Evolutionary conservation across 92 coral and sea anemone species (phyloP), one percentile per base, ranked within the genome.

Genomic region (Siderastrea radians): DNA sequence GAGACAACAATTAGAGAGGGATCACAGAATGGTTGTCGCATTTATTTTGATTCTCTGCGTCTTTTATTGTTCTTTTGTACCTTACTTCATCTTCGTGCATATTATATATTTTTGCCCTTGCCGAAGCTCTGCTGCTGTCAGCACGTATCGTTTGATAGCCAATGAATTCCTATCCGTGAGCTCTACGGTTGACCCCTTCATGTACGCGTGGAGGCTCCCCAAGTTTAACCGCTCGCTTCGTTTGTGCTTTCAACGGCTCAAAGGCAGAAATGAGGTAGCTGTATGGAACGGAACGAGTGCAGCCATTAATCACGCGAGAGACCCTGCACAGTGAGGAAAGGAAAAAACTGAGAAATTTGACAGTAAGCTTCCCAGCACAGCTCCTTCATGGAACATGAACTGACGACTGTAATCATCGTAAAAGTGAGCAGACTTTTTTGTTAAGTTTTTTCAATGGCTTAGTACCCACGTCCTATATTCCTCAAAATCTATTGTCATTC

Each of bases 161-260:
- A 84, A 84, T 52, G 87, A 84, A 49, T 84, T 84, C 50, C 71
- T 84, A 6, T 60, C 87, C 3, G 43, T 84, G 38, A 84, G 81
- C 26, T 74, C 81, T 17, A 62, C 38, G 52, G 52, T 84, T 12
- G 80, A 84, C 47, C 87, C 87, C 7, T 74, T 84, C 72, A 60
- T 84, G 87, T 84, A 84, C 8, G 87, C 87, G 2, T 74, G 80
- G 87, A 84, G 81, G 16, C 58, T 84, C 61, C 80, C 87, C 44
- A 74, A 45, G 69, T 84, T 84, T 65, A 73, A 63, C 49, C 87
- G 72, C 43, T 84, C 87, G 38, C 49, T 84, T 16, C 81, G 80
- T 12, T 3, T 17, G 58, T 84, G 80, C n/a, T 83, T 83, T 51
- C 87, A 64, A 62, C 52, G 71, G 12, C 44, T 67, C 46, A 14